Conservation (phyloP, 2,113 vertebrate species). For the Rattus rattus region DNA sequence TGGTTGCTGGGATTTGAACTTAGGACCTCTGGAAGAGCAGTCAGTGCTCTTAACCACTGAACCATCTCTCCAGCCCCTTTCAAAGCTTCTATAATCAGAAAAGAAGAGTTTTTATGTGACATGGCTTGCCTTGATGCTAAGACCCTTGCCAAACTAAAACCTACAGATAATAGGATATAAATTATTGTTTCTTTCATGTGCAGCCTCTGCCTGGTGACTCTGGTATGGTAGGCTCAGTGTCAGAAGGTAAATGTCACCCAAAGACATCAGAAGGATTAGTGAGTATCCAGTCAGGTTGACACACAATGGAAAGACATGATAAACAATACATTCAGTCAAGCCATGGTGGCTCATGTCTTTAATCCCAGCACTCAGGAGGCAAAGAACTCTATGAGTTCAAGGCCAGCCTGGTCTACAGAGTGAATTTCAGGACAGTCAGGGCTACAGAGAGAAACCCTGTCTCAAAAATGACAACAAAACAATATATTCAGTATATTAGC, state of each 20-base stretch:
- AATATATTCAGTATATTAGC: not conserved
- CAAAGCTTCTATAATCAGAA: slow-evolving; percentile 21
- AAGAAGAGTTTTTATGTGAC: slow-evolving; percentile 12
- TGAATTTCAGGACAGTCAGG: not conserved
- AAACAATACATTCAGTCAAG: not conserved
- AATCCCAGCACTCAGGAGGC: not conserved
- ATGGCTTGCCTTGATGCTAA: slow-evolving; percentile 15
- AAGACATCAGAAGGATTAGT: slow-evolving; percentile 8
- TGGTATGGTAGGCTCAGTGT: not conserved
- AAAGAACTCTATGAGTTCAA: not conserved
- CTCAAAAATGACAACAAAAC: not conserved
- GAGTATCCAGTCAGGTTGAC: not conserved
- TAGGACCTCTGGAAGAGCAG: too few species aligned
- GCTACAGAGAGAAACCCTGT: not conserved
- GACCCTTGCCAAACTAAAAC: not conserved
- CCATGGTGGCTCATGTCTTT: not conserved
- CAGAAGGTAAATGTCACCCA: not conserved
- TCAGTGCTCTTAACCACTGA: too few species aligned
- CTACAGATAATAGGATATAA: not conserved
- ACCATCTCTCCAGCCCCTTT: not conserved
- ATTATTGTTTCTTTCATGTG: not conserved
- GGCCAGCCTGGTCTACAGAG: too few species aligned
- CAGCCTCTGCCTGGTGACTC: not conserved
- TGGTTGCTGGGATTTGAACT: too few species aligned
- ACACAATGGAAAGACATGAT: not conserved